A percentile compares a stretch with the other conserved stretches of the same genome.
These are phyloP conservation scores for Coleophora flavipennella DNA, from an alignment of 2,888 invertebrate species.

Conservation along the genomic window DNA sequence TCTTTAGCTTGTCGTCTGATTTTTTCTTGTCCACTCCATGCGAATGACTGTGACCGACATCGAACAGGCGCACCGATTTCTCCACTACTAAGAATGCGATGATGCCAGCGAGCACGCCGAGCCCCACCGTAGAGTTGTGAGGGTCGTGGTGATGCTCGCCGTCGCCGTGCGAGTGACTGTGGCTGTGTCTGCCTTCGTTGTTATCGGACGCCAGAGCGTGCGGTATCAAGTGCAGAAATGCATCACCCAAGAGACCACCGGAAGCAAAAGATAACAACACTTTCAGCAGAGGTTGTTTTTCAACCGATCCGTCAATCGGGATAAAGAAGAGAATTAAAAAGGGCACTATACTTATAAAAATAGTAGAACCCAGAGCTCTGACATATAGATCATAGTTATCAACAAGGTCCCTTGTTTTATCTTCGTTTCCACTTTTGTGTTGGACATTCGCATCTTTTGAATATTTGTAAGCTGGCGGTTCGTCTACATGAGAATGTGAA, in stretches of 20 bases:
- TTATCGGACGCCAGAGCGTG: conserved; percentile 80
- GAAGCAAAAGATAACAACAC: conserved; percentile 94
- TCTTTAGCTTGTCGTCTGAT: conserved; percentile 49
- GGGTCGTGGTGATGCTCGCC: conserved; percentile 54
- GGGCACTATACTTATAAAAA: conserved; percentile 95
- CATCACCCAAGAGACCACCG: conserved; percentile 97
- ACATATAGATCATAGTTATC: conserved; percentile 75
- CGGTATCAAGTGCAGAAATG: conserved; percentile 98
- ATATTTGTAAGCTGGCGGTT: conserved; percentile 87
- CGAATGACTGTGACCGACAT: conserved; percentile 85
- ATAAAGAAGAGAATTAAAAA: conserved; percentile 94
- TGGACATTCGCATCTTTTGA: conserved; percentile 75
- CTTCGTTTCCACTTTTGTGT: conserved; percentile 58
- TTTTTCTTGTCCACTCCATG: conserved; percentile 70
- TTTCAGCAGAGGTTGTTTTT: conserved; percentile 90
- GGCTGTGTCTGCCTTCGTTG: conserved; percentile 62
- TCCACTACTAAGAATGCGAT: conserved; percentile 94
- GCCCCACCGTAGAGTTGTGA: conserved; percentile 91
- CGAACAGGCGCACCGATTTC: conserved; percentile 90
- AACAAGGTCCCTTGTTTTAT: conserved; percentile 29
- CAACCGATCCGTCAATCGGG: conserved; percentile 88
- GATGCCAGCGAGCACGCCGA: conserved; percentile 95
- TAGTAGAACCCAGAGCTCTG: conserved; percentile 90
- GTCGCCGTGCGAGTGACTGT: conserved; percentile 65
- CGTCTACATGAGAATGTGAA: conserved; percentile 68